Evolutionary conservation across 1,140 invertebrate species (phyloP), one percentile per base, ranked within the genome.

Genomic region (Plutomurus gul): DNA sequence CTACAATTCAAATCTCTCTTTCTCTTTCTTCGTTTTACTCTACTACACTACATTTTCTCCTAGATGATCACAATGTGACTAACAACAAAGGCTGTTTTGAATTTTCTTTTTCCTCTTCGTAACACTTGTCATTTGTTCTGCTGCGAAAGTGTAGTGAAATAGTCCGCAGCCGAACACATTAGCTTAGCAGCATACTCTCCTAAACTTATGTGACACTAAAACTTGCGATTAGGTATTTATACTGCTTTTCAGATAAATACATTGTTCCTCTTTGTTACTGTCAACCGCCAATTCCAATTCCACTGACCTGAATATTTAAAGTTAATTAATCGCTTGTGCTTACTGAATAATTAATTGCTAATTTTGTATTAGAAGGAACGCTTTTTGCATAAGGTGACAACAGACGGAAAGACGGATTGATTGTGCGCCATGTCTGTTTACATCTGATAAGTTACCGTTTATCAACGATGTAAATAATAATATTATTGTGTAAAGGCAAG

Each of bases 71-170:
- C 18, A 30, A 20, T 65, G 16, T 65, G 18, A 30, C 13, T 65
- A 16, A 30, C 25, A 27, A 33, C 2, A 33, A 10, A 30, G 56
- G 36, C 56, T 65, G n/a, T 51, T 65, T 65, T 25, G 16, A 65
- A 65, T 65, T 65, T n/a, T n/a, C 56, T 30, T 65, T 36, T 65
- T 65, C 56, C 56, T 65, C 27, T 27, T 2, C n/a, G n/a, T n/a
- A n/a, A 43, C 39, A 43, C 39, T 43, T 43, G 56, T 65, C 56
- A 65, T 65, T 65, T 65, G 56, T 65, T 65, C 27, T 65, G 22
- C 36, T 27, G 2, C 11, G 16, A 65, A 65, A 65, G 36, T 65
- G 36, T 30, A 65, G 16, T n/a, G n/a, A 25, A 33, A n/a, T 33
- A 33, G 18, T 33, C 36, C 30, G 8, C 30, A 65, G 27, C 8